These are phyloP conservation scores for Eretmocerus hayati DNA, from an alignment of 2,888 invertebrate genomes.

Conservation along the genomic window DNA sequence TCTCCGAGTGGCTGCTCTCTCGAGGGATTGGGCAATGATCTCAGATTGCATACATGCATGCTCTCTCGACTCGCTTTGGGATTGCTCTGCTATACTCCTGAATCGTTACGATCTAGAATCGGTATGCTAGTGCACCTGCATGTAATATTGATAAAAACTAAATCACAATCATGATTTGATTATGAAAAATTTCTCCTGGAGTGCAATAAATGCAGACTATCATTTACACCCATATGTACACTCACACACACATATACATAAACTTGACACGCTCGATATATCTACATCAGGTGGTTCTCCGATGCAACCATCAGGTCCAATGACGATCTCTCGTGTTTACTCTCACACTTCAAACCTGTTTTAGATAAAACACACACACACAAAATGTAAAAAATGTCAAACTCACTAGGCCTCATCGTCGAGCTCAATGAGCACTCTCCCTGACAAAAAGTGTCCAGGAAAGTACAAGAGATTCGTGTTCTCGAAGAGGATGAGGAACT, in stretches of 20 bases:
- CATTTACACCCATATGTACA: not conserved
- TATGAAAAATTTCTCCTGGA: not conserved
- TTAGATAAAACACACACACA: no score
- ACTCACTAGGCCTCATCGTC: constrained; percentile 75
- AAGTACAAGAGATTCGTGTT: constrained; percentile 88
- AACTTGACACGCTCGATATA: not conserved
- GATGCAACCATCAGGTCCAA: no score
- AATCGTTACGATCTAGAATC: no score
- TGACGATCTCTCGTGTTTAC: no score
- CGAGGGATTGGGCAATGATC: not conserved
- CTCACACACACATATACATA: constrained; percentile 1
- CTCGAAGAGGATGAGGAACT: constrained; percentile 89
- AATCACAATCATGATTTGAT: no score
- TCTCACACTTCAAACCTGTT: no score
- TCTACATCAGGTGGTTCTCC: not conserved
- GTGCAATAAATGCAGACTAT: not conserved
- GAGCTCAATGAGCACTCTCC: constrained; percentile 83
- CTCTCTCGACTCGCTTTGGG: no score
- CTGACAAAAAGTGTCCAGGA: constrained; percentile 88
- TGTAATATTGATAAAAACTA: no score
- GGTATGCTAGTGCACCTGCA: no score
- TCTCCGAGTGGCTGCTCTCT: not conserved
- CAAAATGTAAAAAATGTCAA: not conserved
- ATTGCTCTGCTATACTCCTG: no score
- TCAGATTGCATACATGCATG: no score